Conservation (phyloP, 2,797 vertebrate genomes). For the Epinephelus malabaricus region DNA sequence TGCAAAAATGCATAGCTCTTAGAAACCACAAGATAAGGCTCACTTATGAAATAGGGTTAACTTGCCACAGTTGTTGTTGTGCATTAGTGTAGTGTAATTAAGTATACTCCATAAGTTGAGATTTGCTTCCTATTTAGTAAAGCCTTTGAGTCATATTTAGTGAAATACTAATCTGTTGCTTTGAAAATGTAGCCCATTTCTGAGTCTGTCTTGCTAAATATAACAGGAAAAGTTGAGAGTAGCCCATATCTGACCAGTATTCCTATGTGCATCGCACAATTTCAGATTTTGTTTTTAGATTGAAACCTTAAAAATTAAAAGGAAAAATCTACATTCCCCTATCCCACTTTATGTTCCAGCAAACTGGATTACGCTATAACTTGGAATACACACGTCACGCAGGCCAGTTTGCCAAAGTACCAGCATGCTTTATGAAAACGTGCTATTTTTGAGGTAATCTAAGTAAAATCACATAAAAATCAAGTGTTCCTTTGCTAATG, state of each 20-base stretch:
- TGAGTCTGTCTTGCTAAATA: not conserved
- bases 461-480: constrained; percentile 25
- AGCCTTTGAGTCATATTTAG: not conserved
- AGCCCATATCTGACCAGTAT: not conserved
- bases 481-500: not conserved
- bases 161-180: not conserved
- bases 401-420: not conserved
- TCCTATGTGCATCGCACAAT: not conserved
- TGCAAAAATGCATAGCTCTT: not conserved
- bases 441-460: not conserved
- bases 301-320: constrained; percentile 2
- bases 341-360: constrained; percentile 20
- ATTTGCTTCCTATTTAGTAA: not conserved
- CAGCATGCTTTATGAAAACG: constrained; percentile 16
- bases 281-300: not conserved
- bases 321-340: not conserved
- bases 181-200: not conserved
- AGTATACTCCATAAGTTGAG: not conserved
- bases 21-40: not conserved
- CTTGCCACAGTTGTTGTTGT: no score
- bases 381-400: constrained; percentile 13
- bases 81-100: not conserved
- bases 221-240: not conserved
- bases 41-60: not conserved
- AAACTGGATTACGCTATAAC: constrained; percentile 33